These are phyloP conservation scores for Acronicta leporina DNA, from an alignment of 2,888 invertebrate genomes.

Conservation along the genomic window DNA sequence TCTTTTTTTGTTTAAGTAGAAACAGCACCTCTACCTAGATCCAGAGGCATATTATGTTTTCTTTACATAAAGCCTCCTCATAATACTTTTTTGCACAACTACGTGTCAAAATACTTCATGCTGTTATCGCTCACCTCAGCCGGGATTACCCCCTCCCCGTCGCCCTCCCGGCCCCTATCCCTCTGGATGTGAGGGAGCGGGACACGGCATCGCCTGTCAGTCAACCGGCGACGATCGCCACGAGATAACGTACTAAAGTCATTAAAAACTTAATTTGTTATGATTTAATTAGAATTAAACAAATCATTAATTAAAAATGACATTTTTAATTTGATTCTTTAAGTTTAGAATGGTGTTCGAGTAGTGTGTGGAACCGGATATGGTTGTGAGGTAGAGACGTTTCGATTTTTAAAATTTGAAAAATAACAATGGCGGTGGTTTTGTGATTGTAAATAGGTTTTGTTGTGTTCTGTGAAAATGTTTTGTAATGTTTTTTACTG, in stretches of 20 bases:
- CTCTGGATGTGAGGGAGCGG: constrained; percentile 74
- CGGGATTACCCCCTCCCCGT: constrained; percentile 64
- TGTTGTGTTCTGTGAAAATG: constrained; percentile 59
- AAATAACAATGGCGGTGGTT: constrained; percentile 43
- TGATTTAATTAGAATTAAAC: constrained; percentile 20
- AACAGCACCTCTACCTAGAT: background rate
- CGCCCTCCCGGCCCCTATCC: constrained; percentile 68
- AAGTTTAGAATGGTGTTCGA: constrained; percentile 17
- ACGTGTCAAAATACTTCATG: constrained; percentile 47
- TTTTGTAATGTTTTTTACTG: constrained; percentile 60
- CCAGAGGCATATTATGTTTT: constrained; percentile 11
- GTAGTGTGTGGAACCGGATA: constrained; percentile 30
- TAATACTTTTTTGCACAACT: constrained; percentile 39
- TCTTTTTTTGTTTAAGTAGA: too few relatives aligned
- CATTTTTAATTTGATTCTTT: constrained; percentile 18
- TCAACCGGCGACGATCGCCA: constrained; percentile 70
- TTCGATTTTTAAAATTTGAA: constrained; percentile 39
- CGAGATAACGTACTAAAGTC: constrained; percentile 64
- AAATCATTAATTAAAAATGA: constrained; percentile 35
- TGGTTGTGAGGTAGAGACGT: constrained; percentile 44
- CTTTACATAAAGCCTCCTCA: constrained; percentile 17
- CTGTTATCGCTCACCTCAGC: constrained; percentile 63
- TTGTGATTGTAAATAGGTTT: constrained; percentile 38
- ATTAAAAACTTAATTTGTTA: constrained; percentile 35
- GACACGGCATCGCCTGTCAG: constrained; percentile 70